A percentile compares a stretch with the other conserved stretches of the same genome.
Evolutionary conservation across 2,888 invertebrate species (phyloP).

Genomic region (Troglohyphantes excavatus): DNA sequence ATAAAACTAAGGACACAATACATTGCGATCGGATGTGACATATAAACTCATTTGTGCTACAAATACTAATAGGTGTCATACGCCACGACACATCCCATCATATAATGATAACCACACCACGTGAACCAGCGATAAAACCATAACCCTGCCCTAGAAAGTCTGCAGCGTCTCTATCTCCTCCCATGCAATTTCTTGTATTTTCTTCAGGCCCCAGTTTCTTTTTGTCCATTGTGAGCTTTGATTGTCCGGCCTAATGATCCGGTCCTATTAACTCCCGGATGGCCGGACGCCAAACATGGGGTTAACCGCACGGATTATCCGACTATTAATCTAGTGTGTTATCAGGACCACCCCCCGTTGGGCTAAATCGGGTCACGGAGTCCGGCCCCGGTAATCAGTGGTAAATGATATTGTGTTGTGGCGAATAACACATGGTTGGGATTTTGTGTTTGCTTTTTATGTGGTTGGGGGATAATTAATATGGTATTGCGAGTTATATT

Average conservation of each 20-base stretch:
- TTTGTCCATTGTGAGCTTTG: constrained; percentile 44
- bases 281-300: constrained; percentile 53
- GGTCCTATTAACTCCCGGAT: constrained; percentile 50
- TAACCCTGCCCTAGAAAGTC: constrained; percentile 18
- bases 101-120: background rate
- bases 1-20: too few species aligned
- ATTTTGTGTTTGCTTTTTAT: too few species aligned
- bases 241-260: constrained; percentile 56
- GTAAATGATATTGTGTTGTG: background rate
- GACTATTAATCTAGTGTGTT: constrained; percentile 67
- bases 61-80: too few species aligned
- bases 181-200: constrained; percentile 26
- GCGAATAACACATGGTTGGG: too few species aligned
- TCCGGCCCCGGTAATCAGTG: constrained; percentile 22
- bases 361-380: constrained; percentile 54
- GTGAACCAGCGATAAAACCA: background rate
- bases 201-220: constrained; percentile 27
- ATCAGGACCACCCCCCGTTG: constrained; percentile 56
- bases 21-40: too few species aligned
- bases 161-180: constrained; percentile 27
- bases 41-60: too few species aligned
- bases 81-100: too few species aligned
- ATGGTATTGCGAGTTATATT: too few species aligned
- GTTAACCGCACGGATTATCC: constrained; percentile 70
- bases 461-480: too few species aligned